Evolutionary conservation across 1,140 invertebrate species (phyloP).

Genomic region (Varroa destructor): DNA sequence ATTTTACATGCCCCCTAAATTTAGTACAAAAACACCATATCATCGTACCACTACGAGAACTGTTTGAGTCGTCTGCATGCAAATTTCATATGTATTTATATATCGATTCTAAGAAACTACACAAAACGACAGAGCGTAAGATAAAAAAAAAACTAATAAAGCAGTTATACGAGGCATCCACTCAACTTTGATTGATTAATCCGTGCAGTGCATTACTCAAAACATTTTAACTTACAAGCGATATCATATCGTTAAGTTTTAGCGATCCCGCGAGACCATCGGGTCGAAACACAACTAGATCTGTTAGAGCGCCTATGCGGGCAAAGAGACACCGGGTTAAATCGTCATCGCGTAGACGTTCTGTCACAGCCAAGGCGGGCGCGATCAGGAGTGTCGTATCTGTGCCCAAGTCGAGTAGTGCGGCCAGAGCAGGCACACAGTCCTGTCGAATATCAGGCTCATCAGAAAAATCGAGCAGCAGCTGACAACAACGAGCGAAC

Average conservation of each 20-base stretch:
- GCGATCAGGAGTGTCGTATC: slow-evolving; percentile 4
- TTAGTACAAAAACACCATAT: too few relatives aligned
- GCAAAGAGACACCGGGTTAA: neutral
- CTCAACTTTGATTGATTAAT: too few relatives aligned
- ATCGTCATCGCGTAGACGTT: neutral
- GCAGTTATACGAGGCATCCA: too few relatives aligned
- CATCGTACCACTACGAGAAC: too few relatives aligned
- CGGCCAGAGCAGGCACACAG: neutral
- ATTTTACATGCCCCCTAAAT: too few relatives aligned
- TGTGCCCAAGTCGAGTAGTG: neutral
- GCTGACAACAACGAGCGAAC: too few relatives aligned
- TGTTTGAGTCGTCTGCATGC: too few relatives aligned
- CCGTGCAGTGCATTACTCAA: too few relatives aligned
- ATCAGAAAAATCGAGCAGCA: slow-evolving; percentile 3
- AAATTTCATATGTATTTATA: too few relatives aligned
- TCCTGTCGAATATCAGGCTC: neutral
- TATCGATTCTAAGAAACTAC: too few relatives aligned
- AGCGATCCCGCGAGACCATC: neutral
- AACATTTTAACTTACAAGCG: neutral
- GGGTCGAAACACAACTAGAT: neutral
- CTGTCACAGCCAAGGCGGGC: neutral
- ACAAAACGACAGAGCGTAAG: too few relatives aligned
- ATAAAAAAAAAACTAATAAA: too few relatives aligned
- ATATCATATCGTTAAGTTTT: neutral
- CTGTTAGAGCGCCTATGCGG: neutral